phyloP scores from a whole-genome alignment of 2,113 vertebrate genomes.

The Scartelaos histophorus region DNA sequence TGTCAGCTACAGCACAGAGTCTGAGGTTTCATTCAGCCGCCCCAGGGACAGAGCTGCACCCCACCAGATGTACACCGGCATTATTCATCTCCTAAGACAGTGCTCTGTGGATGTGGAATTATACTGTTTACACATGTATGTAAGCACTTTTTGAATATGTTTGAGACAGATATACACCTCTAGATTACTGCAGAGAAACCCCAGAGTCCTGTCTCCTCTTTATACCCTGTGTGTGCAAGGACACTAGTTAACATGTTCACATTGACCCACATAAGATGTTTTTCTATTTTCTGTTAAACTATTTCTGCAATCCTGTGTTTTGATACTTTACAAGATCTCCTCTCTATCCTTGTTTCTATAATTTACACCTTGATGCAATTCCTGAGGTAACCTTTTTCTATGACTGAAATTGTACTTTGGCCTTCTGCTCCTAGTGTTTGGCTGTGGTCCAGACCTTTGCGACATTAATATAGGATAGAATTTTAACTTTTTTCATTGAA shows the following conservation, averaged over 20 bases:
- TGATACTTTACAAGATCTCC: background rate
- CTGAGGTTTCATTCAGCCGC: slow-evolving; percentile 61
- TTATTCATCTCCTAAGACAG: slow-evolving; percentile 70
- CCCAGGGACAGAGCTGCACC: slow-evolving; percentile 65
- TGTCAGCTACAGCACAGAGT: slow-evolving; percentile 60
- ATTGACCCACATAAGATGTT: slow-evolving; percentile 73
- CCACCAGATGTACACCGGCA: slow-evolving; percentile 70
- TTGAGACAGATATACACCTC: slow-evolving; percentile 9
- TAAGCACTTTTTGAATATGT: slow-evolving; percentile 34
- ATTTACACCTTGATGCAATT: background rate
- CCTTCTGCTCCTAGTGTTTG: background rate
- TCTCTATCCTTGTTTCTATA: background rate
- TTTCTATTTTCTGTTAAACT: slow-evolving; percentile 6
- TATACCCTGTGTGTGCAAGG: slow-evolving; percentile 22
- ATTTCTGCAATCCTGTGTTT: slow-evolving; percentile 13
- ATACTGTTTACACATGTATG: slow-evolving; percentile 34
- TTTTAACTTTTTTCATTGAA: no score
- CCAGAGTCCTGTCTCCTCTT: slow-evolving; percentile 38
- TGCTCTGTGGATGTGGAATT: slow-evolving; percentile 16
- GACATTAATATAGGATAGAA: background rate
- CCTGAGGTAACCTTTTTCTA: background rate
- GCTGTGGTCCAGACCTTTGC: background rate
- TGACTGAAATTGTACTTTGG: background rate
- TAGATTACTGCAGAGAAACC: slow-evolving; percentile 49
- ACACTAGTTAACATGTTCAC: slow-evolving; percentile 58